Conservation (phyloP, 2,113 vertebrate species). For the Hydrolagus affinis region DNA sequence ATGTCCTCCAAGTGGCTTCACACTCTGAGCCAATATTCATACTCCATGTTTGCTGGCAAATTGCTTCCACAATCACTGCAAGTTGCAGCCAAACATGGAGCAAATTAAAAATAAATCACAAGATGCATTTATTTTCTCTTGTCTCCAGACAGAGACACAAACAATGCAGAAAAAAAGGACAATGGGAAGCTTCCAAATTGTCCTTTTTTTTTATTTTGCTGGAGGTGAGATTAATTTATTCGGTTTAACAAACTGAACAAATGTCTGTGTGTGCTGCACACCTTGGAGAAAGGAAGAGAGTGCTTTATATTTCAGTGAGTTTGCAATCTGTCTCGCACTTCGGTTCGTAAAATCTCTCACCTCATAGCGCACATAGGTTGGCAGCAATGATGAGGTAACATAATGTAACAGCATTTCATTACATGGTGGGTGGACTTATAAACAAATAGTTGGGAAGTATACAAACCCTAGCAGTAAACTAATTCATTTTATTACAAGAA, state of each 20-base stretch:
- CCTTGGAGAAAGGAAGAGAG: background rate
- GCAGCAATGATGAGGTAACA: background rate
- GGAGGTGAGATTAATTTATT: background rate
- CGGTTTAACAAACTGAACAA: background rate
- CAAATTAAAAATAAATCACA: no score
- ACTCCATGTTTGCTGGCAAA: no score
- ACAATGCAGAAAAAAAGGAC: no score
- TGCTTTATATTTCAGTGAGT: background rate
- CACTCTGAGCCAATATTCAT: no score
- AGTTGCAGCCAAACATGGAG: no score
- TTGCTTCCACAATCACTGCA: no score
- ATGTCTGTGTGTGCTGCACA: background rate
- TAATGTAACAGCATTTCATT: conserved; percentile 13
- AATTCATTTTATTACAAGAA: background rate
- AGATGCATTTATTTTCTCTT: no score
- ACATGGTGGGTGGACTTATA: conserved; percentile 18
- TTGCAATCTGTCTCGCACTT: conserved; percentile 29
- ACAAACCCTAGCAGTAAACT: background rate
- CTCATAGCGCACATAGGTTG: conserved; percentile 19
- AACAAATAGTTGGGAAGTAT: background rate
- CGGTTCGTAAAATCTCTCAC: conserved; percentile 14
- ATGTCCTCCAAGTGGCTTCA: no score
- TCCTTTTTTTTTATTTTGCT: no score
- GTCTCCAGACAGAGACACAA: no score
- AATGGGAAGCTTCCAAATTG: no score